A percentile compares a stretch with the other conserved stretches of the same genome.
phyloP scores from a whole-genome alignment of 2,797 vertebrate species.

The Gouania willdenowi region DNA sequence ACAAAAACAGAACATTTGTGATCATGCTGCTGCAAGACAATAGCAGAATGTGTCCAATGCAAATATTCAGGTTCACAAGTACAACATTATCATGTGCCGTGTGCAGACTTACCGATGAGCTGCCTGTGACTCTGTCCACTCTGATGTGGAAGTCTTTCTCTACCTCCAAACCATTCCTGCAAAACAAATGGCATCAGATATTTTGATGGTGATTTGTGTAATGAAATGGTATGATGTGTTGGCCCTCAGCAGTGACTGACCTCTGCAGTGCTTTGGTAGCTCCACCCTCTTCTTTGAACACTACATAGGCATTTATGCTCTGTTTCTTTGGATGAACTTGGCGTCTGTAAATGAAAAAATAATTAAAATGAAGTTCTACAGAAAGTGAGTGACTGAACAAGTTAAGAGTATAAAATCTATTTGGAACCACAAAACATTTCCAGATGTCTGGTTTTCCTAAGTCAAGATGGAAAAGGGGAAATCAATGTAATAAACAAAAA shows the following conservation, averaged over 20 bases:
- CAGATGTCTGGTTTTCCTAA: too few species aligned
- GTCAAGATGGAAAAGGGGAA: too few species aligned
- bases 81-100: neutral
- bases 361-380: too few species aligned
- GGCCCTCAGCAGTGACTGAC: slow-evolving; percentile 45
- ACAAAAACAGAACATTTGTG: slow-evolving; percentile 89
- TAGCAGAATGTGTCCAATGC: neutral
- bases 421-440: too few species aligned
- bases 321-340: slow-evolving; percentile 84
- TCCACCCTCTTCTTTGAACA: slow-evolving; percentile 80
- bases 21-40: slow-evolving; percentile 76
- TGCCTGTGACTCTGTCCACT: slow-evolving; percentile 81
- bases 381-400: too few species aligned
- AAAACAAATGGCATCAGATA: too few species aligned
- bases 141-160: slow-evolving; percentile 83
- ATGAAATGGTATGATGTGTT: too few species aligned
- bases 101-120: slow-evolving; percentile 62
- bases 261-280: slow-evolving; percentile 78
- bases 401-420: too few species aligned
- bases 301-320: slow-evolving; percentile 90
- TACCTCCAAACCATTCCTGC: slow-evolving; percentile 88
- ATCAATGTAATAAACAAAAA: too few species aligned
- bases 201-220: too few species aligned
- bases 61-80: too few species aligned
- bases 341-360: slow-evolving; percentile 71